These are phyloP conservation scores for Atlantisia rogersi DNA, from an alignment of 2,113 vertebrate species.

Conservation along the genomic window DNA sequence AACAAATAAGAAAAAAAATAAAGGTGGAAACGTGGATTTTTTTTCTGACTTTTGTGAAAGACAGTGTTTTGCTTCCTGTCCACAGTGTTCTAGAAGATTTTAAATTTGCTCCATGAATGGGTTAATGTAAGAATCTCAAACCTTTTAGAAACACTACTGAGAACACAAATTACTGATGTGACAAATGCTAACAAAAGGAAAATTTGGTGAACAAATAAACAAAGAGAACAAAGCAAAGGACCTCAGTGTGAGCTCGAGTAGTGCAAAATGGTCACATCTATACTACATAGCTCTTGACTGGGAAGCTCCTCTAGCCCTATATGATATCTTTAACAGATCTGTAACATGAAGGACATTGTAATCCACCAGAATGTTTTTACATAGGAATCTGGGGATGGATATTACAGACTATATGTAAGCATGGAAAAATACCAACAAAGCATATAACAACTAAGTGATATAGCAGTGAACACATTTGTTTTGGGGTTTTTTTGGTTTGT, in stretches of 20 bases:
- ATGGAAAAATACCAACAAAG: background rate
- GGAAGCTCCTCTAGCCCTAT: background rate
- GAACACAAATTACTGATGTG: background rate
- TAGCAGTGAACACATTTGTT: background rate
- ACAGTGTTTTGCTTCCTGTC: background rate
- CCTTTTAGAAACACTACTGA: background rate
- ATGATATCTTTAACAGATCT: background rate
- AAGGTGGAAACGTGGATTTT: accelerated
- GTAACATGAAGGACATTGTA: background rate
- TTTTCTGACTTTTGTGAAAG: background rate
- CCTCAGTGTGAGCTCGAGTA: background rate
- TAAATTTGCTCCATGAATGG: background rate
- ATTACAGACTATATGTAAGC: accelerated
- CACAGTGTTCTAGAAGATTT: background rate
- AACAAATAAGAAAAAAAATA: background rate
- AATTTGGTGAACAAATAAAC: background rate
- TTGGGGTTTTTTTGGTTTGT: background rate
- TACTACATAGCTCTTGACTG: background rate
- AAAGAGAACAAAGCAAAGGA: background rate
- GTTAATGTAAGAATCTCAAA: background rate
- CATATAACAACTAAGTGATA: no score
- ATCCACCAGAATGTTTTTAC: background rate
- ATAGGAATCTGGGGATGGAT: background rate
- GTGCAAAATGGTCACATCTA: background rate
- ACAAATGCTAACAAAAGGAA: background rate